A percentile compares a stretch with the other conserved stretches of the same genome.
phyloP scores from a whole-genome alignment of 37 sponge, comb jelly and placozoan species.

The Agelas oroides region DNA sequence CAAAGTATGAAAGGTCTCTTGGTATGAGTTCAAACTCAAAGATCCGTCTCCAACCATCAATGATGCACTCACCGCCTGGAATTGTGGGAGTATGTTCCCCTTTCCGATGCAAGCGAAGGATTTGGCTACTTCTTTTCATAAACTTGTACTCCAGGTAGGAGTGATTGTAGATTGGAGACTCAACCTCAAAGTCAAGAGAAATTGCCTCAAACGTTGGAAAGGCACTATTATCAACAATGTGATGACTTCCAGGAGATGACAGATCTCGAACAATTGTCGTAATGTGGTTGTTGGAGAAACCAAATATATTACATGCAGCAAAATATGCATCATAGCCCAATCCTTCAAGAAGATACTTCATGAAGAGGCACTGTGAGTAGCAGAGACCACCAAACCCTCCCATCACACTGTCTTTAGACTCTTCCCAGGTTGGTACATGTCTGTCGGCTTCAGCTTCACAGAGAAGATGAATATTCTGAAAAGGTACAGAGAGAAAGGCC shows the following conservation, averaged over 20 bases:
- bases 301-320: background rate
- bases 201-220: slow-evolving; percentile 62
- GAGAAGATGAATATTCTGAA: too few species aligned
- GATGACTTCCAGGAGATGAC: background rate
- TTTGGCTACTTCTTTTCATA: background rate
- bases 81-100: too few species aligned
- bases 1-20: background rate
- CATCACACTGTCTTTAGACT: slow-evolving; percentile 42
- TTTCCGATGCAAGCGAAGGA: too few species aligned
- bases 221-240: slow-evolving; percentile 47
- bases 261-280: slow-evolving; percentile 21
- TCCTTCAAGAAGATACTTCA: slow-evolving; percentile 50
- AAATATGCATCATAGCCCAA: slow-evolving; percentile 33
- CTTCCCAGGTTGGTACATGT: slow-evolving; percentile 30
- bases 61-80: background rate
- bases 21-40: background rate
- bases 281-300: slow-evolving; percentile 38
- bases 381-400: slow-evolving; percentile 59
- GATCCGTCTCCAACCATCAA: background rate
- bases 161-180: slow-evolving; percentile 48
- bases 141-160: slow-evolving; percentile 65
- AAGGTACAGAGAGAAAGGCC: too few species aligned
- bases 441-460: too few species aligned
- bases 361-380: slow-evolving; percentile 45
- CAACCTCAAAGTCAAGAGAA: slow-evolving; percentile 50